phyloP scores from a whole-genome alignment of 23 tunicate species.

The Trididemnum miniatum region DNA sequence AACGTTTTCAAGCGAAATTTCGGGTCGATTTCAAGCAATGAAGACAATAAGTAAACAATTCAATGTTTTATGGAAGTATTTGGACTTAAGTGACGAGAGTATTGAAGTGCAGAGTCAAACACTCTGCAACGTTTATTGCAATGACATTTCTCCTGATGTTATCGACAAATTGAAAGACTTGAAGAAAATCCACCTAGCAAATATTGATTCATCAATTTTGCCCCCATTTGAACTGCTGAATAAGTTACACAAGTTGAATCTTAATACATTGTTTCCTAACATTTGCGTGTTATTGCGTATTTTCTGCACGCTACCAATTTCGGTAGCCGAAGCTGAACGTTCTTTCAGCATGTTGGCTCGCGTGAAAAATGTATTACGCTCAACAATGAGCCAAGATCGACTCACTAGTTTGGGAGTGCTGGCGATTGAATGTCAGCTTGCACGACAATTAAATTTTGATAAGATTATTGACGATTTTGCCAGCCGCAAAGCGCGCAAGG shows the following conservation, averaged over 20 bases:
- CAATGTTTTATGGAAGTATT: background rate
- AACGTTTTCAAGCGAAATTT: background rate
- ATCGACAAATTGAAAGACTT: background rate
- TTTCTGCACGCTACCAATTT: conserved; percentile 1
- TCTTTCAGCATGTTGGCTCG: background rate
- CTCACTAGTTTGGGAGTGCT: conserved; percentile 13
- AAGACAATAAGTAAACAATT: background rate
- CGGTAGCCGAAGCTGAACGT: background rate
- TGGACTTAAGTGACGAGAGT: background rate
- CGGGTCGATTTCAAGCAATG: background rate
- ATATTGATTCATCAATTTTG: background rate
- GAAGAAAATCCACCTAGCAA: conserved; percentile 1
- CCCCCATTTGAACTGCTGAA: background rate
- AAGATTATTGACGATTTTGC: conserved; percentile 7
- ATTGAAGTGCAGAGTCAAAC: background rate
- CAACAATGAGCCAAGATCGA: conserved; percentile 5
- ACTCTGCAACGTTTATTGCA: background rate
- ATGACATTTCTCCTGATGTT: conserved; percentile 7
- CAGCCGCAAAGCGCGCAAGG: background rate
- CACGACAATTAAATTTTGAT: conserved; percentile 1
- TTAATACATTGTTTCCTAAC: background rate
- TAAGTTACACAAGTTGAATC: background rate
- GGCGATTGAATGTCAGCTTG: background rate
- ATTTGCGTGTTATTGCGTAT: background rate
- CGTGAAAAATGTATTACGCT: background rate